Evolutionary conservation across 2,888 invertebrate genomes (phyloP).

Genomic region (Anagyrus pseudococci): DNA sequence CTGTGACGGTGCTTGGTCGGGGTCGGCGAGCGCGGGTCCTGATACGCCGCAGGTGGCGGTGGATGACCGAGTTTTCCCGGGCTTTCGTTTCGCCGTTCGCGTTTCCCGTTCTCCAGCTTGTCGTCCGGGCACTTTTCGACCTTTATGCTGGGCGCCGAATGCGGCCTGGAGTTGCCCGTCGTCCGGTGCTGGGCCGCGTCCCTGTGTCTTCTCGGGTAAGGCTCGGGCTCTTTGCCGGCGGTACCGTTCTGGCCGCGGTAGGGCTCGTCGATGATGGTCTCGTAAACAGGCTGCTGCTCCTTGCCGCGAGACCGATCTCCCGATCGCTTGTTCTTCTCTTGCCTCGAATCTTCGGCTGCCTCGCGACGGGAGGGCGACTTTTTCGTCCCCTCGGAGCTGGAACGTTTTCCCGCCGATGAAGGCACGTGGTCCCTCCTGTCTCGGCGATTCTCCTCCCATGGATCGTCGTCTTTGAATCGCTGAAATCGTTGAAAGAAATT

Average conservation of each 20-base stretch:
- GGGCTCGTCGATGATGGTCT: conserved; percentile 16
- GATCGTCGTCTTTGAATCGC: conserved; percentile 23
- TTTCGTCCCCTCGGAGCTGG: conserved; percentile 25
- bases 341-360: background rate
- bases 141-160: conserved; percentile 55
- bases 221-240: background rate
- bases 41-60: conserved; percentile 47
- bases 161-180: conserved; percentile 46
- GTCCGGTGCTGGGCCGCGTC: background rate
- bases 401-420: conserved; percentile 6
- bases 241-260: conserved; percentile 1
- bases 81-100: background rate
- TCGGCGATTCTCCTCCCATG: conserved; percentile 15
- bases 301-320: background rate
- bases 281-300: conserved; percentile 21
- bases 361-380: conserved; percentile 11
- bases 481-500: background rate
- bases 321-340: background rate
- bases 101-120: conserved; percentile 40
- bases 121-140: conserved; percentile 45
- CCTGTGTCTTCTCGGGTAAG: background rate
- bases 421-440: background rate
- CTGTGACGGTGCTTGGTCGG: conserved; percentile 34
- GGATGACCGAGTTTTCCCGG: conserved; percentile 36
- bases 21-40: conserved; percentile 41